Percentiles rank a stretch among this genome's conserved stretches.
phyloP scores from a whole-genome alignment of 1,140 invertebrate species.

The Drosophila persimilis region DNA sequence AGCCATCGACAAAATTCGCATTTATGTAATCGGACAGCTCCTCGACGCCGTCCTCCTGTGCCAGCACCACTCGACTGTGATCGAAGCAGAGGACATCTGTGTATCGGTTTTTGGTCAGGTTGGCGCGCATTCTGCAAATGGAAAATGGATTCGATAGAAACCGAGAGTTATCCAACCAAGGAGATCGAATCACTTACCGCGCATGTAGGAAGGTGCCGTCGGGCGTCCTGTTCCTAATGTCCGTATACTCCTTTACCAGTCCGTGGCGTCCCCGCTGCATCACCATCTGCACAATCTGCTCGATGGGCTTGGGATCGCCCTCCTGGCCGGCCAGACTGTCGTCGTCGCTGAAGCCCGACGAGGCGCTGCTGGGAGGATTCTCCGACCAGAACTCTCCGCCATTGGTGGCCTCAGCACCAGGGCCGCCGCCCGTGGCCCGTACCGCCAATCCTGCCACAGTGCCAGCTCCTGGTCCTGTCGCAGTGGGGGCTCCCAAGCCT shows the following conservation, averaged over 20 bases:
- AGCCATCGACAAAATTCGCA: conserved; percentile 99
- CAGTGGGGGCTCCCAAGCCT: background rate
- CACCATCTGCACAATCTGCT: conserved; percentile 91
- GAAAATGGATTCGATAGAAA: background rate
- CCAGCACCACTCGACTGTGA: conserved; percentile 94
- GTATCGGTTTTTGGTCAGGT: conserved; percentile 96
- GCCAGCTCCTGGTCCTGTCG: conserved; percentile 41
- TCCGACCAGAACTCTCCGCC: conserved; percentile 85
- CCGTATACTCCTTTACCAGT: conserved; percentile 91
- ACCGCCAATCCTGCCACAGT: conserved; percentile 13
- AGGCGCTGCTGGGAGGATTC: conserved; percentile 90
- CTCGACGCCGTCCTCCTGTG: conserved; percentile 88
- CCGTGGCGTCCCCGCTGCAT: conserved; percentile 89
- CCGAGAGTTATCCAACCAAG: too few relatives aligned
- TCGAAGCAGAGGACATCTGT: conserved; percentile 98
- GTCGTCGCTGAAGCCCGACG: conserved; percentile 94
- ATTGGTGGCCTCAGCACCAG: conserved; percentile 56
- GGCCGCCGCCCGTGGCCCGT: conserved; percentile 54
- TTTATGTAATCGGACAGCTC: conserved; percentile 96
- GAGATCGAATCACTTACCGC: conserved; percentile 46
- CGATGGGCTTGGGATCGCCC: conserved; percentile 86
- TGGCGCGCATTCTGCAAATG: conserved; percentile 88
- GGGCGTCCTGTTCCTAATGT: conserved; percentile 92
- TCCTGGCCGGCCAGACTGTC: conserved; percentile 91
- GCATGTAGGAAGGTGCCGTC: conserved; percentile 92